Percentiles rank a stretch among this genome's conserved stretches.
Conservation (phyloP, 2,797 vertebrate species). For the Melopsittacus undulatus region DNA sequence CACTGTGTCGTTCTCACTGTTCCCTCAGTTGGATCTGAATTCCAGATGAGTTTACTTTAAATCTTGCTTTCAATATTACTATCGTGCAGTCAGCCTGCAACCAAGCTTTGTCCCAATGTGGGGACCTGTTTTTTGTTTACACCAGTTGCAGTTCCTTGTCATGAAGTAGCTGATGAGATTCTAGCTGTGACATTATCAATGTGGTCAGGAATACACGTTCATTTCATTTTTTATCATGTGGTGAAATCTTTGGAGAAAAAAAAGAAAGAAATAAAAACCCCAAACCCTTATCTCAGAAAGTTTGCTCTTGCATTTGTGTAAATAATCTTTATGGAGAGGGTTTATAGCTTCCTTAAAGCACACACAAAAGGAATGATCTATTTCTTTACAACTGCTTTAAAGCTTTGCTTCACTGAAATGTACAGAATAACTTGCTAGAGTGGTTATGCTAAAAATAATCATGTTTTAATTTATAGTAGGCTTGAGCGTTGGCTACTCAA, state of each 20-base stretch:
- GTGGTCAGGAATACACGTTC: conserved; percentile 8
- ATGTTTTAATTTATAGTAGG: not conserved
- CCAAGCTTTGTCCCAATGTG: not conserved
- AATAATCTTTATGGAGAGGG: not conserved
- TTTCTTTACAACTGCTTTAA: not conserved
- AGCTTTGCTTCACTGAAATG: conserved; percentile 59
- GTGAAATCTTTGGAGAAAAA: not conserved
- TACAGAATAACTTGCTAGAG: not conserved
- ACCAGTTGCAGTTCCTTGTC: conserved; percentile 16
- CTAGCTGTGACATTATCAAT: not conserved
- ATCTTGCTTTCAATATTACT: not conserved
- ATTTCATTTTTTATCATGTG: conserved; percentile 17
- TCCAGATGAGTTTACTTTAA: conserved; percentile 32
- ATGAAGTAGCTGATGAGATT: not conserved
- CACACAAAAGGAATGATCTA: not conserved
- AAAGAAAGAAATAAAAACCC: not conserved
- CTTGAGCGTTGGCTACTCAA: not conserved
- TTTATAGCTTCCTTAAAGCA: not conserved
- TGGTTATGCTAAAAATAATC: not conserved
- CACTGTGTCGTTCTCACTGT: conserved; percentile 67
- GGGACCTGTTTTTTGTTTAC: conserved; percentile 25
- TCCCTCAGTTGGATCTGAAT: conserved; percentile 45
- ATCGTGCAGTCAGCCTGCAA: not conserved
- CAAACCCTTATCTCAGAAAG: not conserved
- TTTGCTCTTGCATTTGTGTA: conserved; percentile 40